Evolutionary conservation across 2,888 invertebrate species (phyloP), one percentile per base, ranked within the genome.

Genomic region (Pecten maximus): DNA sequence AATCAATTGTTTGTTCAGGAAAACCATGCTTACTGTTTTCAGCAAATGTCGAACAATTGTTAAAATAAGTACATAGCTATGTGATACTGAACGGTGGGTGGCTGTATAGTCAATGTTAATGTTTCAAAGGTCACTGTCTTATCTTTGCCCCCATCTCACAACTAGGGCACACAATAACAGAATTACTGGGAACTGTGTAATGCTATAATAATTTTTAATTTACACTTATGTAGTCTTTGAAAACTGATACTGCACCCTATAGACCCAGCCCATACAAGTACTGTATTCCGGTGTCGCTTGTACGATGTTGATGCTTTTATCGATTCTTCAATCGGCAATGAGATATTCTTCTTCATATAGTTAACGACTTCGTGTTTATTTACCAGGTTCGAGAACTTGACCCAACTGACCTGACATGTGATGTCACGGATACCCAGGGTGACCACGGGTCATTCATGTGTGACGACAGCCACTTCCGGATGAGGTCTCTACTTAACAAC

Each of bases 391-490:
- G 74, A 8, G 74, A 74, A 35, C 74, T 74, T 28, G 74, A 74
- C 35, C 35, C 74, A 28, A 48, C 15, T 10, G 90, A 90, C 19
- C 40, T 90, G 28, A 44, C 54, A 40, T 90, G 90, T 74, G 54
- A 48, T 3, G 60, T 28, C 35, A 15, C 19, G 19, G 88, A 39
- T 19, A 40, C 16, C 28, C 90, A 90, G 12, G 40, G 74, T 54
- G 50, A 60, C 16, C 90, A 90, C 10, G 40, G 54, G 0, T 88
- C 90, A 1, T 40, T 90, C 28, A 90, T 60, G 40, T 90, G 90
- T 44, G 87, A 87, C 60, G 90, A 87, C 40, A 88, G 87, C 50
- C 50, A 87, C 16, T 87, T 90, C 39, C 86, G 50, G 28, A 50
- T 88, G 60, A 87, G 88, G 19, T 39, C 44, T 6, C 44, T 48